Percentiles rank a stretch among this genome's conserved stretches.
phyloP scores from a whole-genome alignment of 2,797 vertebrate species.

The Natrix natrix region DNA sequence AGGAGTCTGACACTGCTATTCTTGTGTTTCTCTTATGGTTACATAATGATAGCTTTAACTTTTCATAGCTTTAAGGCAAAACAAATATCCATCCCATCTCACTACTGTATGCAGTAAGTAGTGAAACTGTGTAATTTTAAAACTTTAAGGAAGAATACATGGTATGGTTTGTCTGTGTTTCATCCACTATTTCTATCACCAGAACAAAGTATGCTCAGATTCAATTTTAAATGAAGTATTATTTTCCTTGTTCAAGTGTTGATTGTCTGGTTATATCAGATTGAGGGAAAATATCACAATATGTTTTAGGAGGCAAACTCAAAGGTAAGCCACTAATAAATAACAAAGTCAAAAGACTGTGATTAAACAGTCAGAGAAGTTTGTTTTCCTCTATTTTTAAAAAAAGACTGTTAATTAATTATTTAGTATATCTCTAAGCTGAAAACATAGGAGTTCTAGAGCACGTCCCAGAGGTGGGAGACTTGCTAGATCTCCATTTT shows the following conservation, averaged over 20 bases:
- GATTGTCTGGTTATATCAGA: slow-evolving; percentile 18
- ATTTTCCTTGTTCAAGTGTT: neutral
- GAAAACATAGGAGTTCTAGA: neutral
- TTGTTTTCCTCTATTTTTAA: slow-evolving; percentile 30
- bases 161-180: neutral
- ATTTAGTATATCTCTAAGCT: neutral
- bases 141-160: neutral
- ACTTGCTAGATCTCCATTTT: neutral
- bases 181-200: neutral
- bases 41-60: neutral
- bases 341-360: slow-evolving; percentile 40
- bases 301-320: slow-evolving; percentile 45
- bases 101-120: neutral
- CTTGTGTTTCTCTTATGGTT: slow-evolving; percentile 8
- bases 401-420: neutral
- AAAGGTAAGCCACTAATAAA: slow-evolving; percentile 38
- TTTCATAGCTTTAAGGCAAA: neutral
- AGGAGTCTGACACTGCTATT: neutral
- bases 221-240: slow-evolving; percentile 29
- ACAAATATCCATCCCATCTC: neutral
- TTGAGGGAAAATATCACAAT: neutral
- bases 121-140: neutral
- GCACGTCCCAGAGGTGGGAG: neutral
- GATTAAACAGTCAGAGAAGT: slow-evolving; percentile 43
- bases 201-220: slow-evolving; percentile 5